These are phyloP conservation scores for Corapipo altera DNA, from an alignment of 2,113 vertebrate species.

Conservation along the genomic window DNA sequence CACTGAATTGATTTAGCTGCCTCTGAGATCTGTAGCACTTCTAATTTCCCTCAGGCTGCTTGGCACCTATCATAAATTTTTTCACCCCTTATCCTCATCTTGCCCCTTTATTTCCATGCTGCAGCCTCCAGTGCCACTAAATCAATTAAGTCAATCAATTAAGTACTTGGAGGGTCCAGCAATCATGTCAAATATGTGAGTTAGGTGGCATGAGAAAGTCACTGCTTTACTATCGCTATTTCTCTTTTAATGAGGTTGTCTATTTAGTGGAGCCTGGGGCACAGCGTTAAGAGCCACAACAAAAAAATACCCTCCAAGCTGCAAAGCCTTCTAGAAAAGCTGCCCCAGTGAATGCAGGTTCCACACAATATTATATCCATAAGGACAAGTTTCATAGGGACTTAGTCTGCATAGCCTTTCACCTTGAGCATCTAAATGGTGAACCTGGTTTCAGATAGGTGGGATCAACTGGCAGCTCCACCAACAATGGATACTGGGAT, in stretches of 20 bases:
- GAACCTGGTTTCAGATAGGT: background rate
- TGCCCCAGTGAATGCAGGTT: background rate
- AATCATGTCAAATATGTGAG: conserved; percentile 66
- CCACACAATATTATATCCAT: background rate
- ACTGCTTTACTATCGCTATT: conserved; percentile 45
- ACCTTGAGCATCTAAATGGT: accelerated
- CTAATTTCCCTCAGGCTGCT: conserved; percentile 60
- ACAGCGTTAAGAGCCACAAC: conserved; percentile 31
- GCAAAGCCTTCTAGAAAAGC: background rate
- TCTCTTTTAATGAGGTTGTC: conserved; percentile 66
- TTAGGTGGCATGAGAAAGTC: conserved; percentile 59
- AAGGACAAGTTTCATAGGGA: background rate
- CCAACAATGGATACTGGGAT: background rate
- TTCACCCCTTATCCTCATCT: conserved; percentile 58
- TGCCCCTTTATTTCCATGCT: conserved; percentile 56
- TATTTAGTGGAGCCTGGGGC: conserved; percentile 59
- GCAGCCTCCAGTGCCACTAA: conserved; percentile 65
- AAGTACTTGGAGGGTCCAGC: conserved; percentile 67
- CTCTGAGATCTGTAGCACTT: conserved; percentile 63
- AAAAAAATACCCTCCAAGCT: background rate
- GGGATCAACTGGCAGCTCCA: background rate
- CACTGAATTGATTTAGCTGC: conserved; percentile 56
- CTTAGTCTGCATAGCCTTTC: background rate
- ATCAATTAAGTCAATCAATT: conserved; percentile 73
- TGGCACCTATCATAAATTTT: conserved; percentile 66